Percentiles rank a stretch among this genome's conserved stretches.
Conservation (phyloP, 2,888 invertebrate genomes). For the Sinelater perroti region DNA sequence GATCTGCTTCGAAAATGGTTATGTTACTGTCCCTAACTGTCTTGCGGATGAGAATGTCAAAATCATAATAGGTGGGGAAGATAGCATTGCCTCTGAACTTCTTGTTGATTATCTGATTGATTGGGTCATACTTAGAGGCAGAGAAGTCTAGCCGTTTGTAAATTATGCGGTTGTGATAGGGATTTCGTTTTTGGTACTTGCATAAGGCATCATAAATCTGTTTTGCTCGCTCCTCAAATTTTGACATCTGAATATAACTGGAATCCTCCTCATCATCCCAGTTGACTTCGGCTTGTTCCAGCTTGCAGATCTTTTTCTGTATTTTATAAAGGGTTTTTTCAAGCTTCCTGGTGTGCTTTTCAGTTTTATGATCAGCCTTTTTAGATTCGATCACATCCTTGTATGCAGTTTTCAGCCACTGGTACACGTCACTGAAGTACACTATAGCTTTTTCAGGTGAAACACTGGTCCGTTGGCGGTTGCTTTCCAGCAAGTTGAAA, state of each 20-base stretch:
- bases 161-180: slow-evolving; percentile 16
- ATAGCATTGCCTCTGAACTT: slow-evolving; percentile 50
- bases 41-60: slow-evolving; percentile 43
- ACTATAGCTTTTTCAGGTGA: slow-evolving; percentile 2
- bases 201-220: slow-evolving; percentile 50
- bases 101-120: slow-evolving; percentile 42
- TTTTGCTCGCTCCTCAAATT: slow-evolving; percentile 57
- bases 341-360: slow-evolving; percentile 35
- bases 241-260: slow-evolving; percentile 74
- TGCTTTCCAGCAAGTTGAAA: slow-evolving; percentile 7
- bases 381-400: slow-evolving; percentile 28
- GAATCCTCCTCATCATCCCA: slow-evolving; percentile 79
- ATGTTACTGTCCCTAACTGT: slow-evolving; percentile 46
- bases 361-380: slow-evolving; percentile 42
- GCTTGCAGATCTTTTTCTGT: slow-evolving; percentile 70
- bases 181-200: slow-evolving; percentile 32
- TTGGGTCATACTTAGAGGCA: slow-evolving; percentile 20
- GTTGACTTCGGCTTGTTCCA: slow-evolving; percentile 76
- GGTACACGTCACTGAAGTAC: slow-evolving; percentile 26
- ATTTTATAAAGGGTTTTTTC: slow-evolving; percentile 71
- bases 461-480: neutral
- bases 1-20: slow-evolving; percentile 44
- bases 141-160: slow-evolving; percentile 28
- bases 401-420: slow-evolving; percentile 18
- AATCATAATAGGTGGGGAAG: slow-evolving; percentile 53